phyloP scores from a whole-genome alignment of 1,140 invertebrate species.

The Parasteatoda tepidariorum region DNA sequence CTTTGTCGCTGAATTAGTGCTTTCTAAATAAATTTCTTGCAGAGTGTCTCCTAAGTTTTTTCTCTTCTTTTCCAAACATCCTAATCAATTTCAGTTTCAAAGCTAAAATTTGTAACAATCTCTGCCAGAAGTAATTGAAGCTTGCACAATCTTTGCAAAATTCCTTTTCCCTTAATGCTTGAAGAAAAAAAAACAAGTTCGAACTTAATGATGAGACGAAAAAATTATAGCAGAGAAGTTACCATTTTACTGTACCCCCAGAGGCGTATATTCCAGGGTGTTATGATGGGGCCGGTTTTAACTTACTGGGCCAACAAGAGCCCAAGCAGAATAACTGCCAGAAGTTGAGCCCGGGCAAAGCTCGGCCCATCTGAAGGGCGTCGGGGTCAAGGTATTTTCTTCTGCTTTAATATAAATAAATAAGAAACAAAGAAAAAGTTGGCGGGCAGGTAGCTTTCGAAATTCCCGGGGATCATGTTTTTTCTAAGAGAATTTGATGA shows the following conservation, averaged over 20 bases:
- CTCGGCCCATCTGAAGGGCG: conserved; percentile 39
- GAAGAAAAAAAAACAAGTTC: background rate
- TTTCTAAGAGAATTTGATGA: background rate
- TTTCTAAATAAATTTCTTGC: too few species aligned
- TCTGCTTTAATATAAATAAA: conserved; percentile 42
- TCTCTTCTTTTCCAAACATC: background rate
- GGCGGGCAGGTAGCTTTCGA: too few species aligned
- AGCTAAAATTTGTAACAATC: background rate
- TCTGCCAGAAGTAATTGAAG: background rate
- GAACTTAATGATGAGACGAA: background rate
- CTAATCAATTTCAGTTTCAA: background rate
- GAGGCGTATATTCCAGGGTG: conserved; percentile 41
- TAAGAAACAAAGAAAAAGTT: conserved; percentile 4
- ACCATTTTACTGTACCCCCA: conserved; percentile 4
- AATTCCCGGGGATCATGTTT: background rate
- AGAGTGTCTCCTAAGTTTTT: too few species aligned
- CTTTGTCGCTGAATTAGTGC: too few species aligned
- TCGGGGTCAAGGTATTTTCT: conserved; percentile 37
- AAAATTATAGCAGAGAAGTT: conserved; percentile 25
- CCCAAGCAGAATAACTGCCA: too few species aligned
- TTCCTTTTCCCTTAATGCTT: background rate
- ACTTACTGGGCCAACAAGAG: conserved; percentile 32
- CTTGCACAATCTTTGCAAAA: too few species aligned
- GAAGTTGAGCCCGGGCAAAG: conserved; percentile 34
- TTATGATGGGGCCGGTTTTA: conserved; percentile 13